Conservation (phyloP, 2,888 invertebrate species). For the Drosophila anceps region DNA sequence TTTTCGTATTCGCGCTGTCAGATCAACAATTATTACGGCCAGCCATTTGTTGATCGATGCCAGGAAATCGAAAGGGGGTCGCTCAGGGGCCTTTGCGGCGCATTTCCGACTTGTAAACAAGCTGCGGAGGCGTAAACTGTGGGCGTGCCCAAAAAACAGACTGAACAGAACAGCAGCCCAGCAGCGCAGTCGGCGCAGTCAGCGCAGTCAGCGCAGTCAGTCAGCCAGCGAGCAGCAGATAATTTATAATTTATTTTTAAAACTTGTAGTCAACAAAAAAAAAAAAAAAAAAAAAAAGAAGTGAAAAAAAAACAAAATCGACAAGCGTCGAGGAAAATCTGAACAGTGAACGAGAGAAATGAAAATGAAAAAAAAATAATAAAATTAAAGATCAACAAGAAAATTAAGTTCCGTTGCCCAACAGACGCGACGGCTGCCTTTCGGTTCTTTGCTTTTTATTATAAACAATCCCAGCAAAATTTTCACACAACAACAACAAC, state of each 20-base stretch:
- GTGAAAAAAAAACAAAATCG: constrained; percentile 25
- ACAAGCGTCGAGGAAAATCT: constrained; percentile 35
- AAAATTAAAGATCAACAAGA: constrained; percentile 18
- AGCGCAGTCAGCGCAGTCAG: neutral
- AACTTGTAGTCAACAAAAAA: constrained; percentile 57
- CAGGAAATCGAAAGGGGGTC: constrained; percentile 58
- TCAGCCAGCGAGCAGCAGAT: constrained; percentile 51
- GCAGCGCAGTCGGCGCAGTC: neutral
- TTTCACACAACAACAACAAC: constrained; percentile 47
- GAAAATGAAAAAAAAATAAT: neutral
- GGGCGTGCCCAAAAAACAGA: constrained; percentile 37
- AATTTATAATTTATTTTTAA: constrained; percentile 81
- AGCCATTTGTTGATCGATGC: constrained; percentile 30
- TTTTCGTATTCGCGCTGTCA: constrained; percentile 43
- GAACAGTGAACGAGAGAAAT: constrained; percentile 18
- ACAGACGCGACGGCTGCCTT: constrained; percentile 54
- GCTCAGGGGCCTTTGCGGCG: constrained; percentile 20
- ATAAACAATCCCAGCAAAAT: constrained; percentile 70
- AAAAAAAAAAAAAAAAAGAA: constrained; percentile 9
- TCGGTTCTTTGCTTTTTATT: constrained; percentile 65
- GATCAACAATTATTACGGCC: constrained; percentile 47
- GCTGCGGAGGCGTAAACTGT: constrained; percentile 33
- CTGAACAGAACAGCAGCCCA: constrained; percentile 6
- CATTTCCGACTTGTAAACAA: constrained; percentile 64
- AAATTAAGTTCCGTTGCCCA: constrained; percentile 71